Conservation (phyloP, 2,888 invertebrate genomes). For the Hetaerina titia region DNA sequence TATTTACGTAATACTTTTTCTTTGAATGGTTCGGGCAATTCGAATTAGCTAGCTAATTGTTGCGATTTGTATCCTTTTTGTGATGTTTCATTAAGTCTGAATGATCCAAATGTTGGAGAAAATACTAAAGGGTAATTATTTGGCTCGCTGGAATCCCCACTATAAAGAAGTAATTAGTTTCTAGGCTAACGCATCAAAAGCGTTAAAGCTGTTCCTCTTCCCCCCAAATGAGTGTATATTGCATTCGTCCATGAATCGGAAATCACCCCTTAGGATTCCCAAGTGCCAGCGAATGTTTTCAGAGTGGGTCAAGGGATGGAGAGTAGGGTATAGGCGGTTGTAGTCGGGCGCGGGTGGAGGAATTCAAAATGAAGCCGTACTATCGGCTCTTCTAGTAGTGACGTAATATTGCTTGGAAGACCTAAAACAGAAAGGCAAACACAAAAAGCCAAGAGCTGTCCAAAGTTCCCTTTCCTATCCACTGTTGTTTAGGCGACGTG, state of each 20-base stretch:
- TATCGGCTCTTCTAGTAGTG: not conserved
- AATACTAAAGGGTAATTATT: too few relatives aligned
- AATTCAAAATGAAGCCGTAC: slow-evolving; percentile 51
- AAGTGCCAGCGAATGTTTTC: not conserved
- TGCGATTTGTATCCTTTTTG: too few relatives aligned
- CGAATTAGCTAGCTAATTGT: too few relatives aligned
- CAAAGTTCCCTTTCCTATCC: not conserved
- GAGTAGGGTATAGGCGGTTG: not conserved
- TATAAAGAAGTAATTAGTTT: not conserved
- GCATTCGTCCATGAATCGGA: not conserved
- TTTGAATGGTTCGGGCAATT: too few relatives aligned
- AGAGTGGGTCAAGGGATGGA: slow-evolving; percentile 15
- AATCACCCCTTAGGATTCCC: not conserved
- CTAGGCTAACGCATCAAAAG: not conserved
- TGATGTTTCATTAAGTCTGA: too few relatives aligned
- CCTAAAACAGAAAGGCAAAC: slow-evolving; percentile 39
- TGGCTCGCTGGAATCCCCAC: too few relatives aligned
- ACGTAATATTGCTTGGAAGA: slow-evolving; percentile 37
- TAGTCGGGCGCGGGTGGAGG: not conserved
- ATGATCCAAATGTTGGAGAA: too few relatives aligned
- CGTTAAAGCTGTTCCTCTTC: not conserved
- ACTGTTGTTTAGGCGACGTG: not conserved
- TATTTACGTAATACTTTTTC: too few relatives aligned
- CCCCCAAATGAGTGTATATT: not conserved
- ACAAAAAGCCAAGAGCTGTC: not conserved